phyloP scores from a whole-genome alignment of 2,888 invertebrate species.

The Tetranychus piercei region DNA sequence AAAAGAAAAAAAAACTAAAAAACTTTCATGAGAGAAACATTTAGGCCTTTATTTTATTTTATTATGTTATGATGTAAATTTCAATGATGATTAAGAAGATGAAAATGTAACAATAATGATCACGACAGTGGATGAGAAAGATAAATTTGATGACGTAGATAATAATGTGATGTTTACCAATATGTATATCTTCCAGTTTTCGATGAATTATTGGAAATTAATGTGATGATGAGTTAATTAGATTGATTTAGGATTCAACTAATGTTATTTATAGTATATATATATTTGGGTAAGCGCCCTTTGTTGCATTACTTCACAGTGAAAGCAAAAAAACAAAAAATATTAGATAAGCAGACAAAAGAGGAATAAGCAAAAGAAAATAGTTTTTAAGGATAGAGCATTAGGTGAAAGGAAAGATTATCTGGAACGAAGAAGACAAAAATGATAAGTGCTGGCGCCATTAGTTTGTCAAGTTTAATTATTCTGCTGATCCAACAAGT shows the following conservation, averaged over 20 bases:
- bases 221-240: background rate
- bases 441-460: background rate
- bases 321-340: too few species aligned
- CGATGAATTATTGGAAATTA: background rate
- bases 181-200: background rate
- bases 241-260: background rate
- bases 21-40: background rate
- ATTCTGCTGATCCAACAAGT: constrained; percentile 38
- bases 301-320: too few species aligned
- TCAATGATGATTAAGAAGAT: too few species aligned
- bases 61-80: background rate
- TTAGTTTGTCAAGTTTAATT: constrained; percentile 1
- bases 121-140: too few species aligned
- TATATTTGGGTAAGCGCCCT: too few species aligned
- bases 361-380: background rate
- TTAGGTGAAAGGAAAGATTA: background rate
- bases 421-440: background rate
- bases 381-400: background rate
- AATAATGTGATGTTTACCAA: too few species aligned
- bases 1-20: too few species aligned
- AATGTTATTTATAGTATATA: too few species aligned
- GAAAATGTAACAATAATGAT: too few species aligned
- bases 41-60: background rate
- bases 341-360: background rate
- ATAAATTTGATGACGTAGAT: too few species aligned